Evolutionary conservation across 30 jellyfish, hydroid and myxozoan species (phyloP).

Genomic region (Calvadosia cruxmelitensis): DNA sequence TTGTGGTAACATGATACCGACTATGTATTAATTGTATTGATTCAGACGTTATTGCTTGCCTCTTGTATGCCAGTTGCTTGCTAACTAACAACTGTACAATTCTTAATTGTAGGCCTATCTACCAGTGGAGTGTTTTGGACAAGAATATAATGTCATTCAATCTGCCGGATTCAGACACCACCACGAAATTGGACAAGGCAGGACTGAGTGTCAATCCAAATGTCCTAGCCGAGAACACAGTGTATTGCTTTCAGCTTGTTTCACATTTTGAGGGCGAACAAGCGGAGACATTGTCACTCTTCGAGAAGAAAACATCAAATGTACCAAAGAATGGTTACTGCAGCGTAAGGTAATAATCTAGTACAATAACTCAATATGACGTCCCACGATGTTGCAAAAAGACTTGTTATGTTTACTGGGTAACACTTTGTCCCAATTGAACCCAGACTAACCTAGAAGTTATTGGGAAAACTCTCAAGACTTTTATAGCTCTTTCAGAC

Average conservation of each 20-base stretch:
- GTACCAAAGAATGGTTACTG: constrained; percentile 47
- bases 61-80: too few species aligned
- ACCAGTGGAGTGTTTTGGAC: not conserved
- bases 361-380: not conserved
- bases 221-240: constrained; percentile 5
- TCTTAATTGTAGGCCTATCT: not conserved
- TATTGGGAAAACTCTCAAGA: too few species aligned
- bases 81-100: too few species aligned
- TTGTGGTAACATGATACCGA: too few species aligned
- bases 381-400: too few species aligned
- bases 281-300: constrained; percentile 5
- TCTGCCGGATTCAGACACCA: constrained; percentile 1
- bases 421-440: too few species aligned
- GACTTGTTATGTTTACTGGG: too few species aligned
- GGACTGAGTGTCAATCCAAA: constrained; percentile 42
- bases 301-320: constrained; percentile 16
- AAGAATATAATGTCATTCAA: too few species aligned
- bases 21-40: too few species aligned
- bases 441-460: too few species aligned
- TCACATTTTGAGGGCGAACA: constrained; percentile 11
- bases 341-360: constrained; percentile 22
- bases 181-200: constrained; percentile 35
- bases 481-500: too few species aligned
- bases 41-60: too few species aligned
- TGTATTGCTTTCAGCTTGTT: constrained; percentile 8